Conservation (phyloP, 30 jellyfish, hydroid and myxozoan species). For the Hydractinia echinata region DNA sequence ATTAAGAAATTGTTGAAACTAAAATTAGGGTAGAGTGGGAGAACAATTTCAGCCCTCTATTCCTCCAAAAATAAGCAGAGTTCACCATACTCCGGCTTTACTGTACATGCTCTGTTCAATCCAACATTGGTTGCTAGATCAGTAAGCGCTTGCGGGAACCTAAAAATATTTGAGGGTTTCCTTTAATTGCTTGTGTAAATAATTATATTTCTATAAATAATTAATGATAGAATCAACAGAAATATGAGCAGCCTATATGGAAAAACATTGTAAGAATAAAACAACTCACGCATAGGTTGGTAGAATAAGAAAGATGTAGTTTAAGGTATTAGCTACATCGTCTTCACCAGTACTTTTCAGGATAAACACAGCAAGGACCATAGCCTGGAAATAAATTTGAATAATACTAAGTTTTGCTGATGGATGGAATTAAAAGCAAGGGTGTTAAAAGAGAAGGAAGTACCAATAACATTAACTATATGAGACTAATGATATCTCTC, state of each 20-base stretch:
- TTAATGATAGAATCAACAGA: not conserved
- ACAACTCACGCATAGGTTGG: constrained; percentile 80
- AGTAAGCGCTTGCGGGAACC: constrained; percentile 75
- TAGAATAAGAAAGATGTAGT: constrained; percentile 46
- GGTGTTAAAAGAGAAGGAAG: not conserved
- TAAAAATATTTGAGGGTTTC: not conserved
- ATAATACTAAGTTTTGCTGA: not conserved
- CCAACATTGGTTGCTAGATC: constrained; percentile 65
- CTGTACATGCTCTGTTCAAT: constrained; percentile 48
- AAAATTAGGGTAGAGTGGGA: too few relatives aligned
- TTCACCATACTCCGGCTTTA: constrained; percentile 18
- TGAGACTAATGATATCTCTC: too few relatives aligned
- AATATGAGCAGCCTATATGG: not conserved
- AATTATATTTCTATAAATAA: not conserved
- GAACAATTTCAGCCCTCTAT: not conserved
- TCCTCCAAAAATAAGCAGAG: not conserved
- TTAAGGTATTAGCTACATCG: constrained; percentile 62
- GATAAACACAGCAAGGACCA: constrained; percentile 74
- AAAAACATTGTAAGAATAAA: not conserved
- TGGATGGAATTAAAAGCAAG: not conserved
- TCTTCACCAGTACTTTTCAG: constrained; percentile 40
- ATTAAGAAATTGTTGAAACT: too few relatives aligned
- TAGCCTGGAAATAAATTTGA: constrained; percentile 38
- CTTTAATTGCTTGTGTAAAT: not conserved
- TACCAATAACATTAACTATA: not conserved